Base-by-base conservation (phyloP, 92 coral and sea anemone genomes). In the Chrysogorgia sp. region DNA sequence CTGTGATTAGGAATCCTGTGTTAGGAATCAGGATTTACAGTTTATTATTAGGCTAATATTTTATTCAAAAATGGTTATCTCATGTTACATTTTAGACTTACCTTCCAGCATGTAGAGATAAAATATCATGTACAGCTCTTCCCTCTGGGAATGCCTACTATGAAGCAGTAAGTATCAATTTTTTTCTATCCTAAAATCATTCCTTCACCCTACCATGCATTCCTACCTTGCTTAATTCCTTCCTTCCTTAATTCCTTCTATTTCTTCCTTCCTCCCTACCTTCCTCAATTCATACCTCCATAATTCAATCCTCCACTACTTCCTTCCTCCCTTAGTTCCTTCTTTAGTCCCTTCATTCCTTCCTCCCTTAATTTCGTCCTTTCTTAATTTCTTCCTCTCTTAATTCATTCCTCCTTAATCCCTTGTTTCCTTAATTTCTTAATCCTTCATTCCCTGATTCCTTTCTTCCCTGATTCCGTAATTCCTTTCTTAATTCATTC, bases 131-230 rank as follows among this genome's bases (percentile, higher is more conserved):
- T 58, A 33, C 87, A 26, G 82, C 89, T 12, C 74, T 91, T 47
- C 98, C 96, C 12, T 67, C 86, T 65, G 98, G 98, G 69, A 71
- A 58, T 37, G 88, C 87, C 3, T 89, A 74, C 79, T 93, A 93
- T 50, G 65, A 79, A 40, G 89, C 92, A 88, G 97, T 90, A 74
- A 4, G 59, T 55, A 60, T 22, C 10, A 40, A 74, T 22, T 2
- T 40, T 13, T 22, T 19, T 49, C 6, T 19, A 29, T 7, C 48
- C n/a, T 5, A 4, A 37, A 37, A 5, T 37, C 43, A 37, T 4
- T 4, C 43, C 43, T 37, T 12, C 43, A 37, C 43, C 5, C 43
- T 37, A 37, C 43, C 43, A 37, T 4, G 5, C 43, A 47, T 47
- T 7, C 10, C 53, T 47, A 12, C n/a, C n/a, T 47, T 47, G 17